A percentile compares a stretch with the other conserved stretches of the same genome.
Conservation (phyloP, 2,113 vertebrate genomes). For the Semicossyphus pulcher region DNA sequence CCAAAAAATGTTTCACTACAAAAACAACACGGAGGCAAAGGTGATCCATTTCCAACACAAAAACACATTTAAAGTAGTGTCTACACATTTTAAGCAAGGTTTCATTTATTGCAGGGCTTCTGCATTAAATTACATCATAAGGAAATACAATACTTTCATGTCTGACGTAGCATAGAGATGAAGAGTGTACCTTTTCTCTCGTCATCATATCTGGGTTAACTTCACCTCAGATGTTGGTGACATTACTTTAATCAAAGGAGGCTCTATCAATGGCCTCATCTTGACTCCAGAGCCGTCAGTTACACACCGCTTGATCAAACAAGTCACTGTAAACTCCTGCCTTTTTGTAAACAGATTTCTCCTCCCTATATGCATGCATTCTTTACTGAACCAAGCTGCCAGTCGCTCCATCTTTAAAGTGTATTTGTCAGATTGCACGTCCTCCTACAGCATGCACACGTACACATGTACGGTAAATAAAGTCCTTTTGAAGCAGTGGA, state of each 20-base stretch:
- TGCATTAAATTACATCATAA: conserved; percentile 32
- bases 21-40: too few relatives aligned
- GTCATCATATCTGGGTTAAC: not conserved
- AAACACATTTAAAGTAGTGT: too few relatives aligned
- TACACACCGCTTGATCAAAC: not conserved
- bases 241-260: not conserved
- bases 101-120: not conserved
- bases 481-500: conserved; percentile 34
- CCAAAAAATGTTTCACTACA: too few relatives aligned
- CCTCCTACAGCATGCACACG: not conserved
- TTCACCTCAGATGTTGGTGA: not conserved
- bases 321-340: not conserved
- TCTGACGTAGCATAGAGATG: not conserved
- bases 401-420: not conserved
- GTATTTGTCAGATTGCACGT: not conserved
- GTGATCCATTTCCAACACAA: too few relatives aligned
- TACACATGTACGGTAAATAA: not conserved
- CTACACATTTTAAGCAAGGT: too few relatives aligned
- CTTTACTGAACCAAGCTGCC: not conserved
- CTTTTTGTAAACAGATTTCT: not conserved
- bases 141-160: not conserved
- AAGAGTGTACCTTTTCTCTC: not conserved
- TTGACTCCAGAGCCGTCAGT: not conserved
- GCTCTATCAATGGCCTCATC: too few relatives aligned
- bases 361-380: not conserved